Evolutionary conservation across 2,888 invertebrate genomes (phyloP).

Genomic region (Agrochola lychnidis): DNA sequence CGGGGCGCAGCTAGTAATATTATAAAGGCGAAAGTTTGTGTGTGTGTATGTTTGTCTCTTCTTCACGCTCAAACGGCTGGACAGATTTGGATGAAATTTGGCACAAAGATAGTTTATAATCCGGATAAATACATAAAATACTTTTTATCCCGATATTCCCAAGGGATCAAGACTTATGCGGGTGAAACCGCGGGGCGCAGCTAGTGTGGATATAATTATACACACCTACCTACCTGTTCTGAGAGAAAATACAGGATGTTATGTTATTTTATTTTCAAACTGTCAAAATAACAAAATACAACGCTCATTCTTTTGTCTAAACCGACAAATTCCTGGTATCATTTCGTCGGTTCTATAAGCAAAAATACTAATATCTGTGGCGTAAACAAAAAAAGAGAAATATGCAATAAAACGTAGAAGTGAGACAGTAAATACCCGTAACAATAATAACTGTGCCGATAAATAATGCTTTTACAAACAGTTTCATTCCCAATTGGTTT

Average conservation of each 20-base stretch:
- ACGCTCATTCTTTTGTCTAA: not conserved
- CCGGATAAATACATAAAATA: too few relatives aligned
- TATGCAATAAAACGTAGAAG: conserved; percentile 33
- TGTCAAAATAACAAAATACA: conserved; percentile 6
- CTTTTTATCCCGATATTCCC: too few relatives aligned
- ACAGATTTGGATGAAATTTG: too few relatives aligned
- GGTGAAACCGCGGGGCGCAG: too few relatives aligned
- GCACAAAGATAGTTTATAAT: too few relatives aligned
- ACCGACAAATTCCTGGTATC: conserved; percentile 13
- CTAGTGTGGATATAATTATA: not conserved
- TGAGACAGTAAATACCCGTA: conserved; percentile 43
- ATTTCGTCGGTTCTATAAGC: not conserved
- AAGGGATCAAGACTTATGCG: too few relatives aligned
- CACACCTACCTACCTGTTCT: not conserved
- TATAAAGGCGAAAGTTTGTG: too few relatives aligned
- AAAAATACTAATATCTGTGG: conserved; percentile 7
- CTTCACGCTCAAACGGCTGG: too few relatives aligned
- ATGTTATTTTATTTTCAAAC: conserved; percentile 7
- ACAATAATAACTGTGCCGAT: conserved; percentile 48
- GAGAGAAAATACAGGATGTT: not conserved
- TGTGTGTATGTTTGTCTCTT: too few relatives aligned
- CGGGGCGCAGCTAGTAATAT: too few relatives aligned
- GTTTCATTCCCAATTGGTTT: conserved; percentile 41
- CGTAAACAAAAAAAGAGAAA: conserved; percentile 35
- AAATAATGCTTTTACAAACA: conserved; percentile 55